phyloP scores from a whole-genome alignment of 2,888 invertebrate genomes.

The Tiphia femorata region DNA sequence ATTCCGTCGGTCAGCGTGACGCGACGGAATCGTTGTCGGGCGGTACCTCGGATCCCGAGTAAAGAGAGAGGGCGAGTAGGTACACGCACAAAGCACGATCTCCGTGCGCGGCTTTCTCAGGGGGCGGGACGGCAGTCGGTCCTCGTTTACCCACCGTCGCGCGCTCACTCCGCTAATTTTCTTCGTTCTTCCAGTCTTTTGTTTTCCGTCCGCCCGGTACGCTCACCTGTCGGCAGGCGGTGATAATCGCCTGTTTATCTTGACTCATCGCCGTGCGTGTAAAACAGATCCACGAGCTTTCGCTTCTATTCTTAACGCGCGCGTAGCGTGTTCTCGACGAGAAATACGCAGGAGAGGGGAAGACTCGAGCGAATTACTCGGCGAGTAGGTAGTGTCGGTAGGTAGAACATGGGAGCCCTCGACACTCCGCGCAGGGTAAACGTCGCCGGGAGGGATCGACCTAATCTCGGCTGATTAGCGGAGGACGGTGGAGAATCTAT shows the following conservation, averaged over 20 bases:
- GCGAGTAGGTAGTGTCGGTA: no score
- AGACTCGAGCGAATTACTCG: no score
- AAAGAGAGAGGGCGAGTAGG: not conserved
- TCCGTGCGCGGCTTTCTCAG: constrained; percentile 18
- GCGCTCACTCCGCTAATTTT: constrained; percentile 14
- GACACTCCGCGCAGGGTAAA: constrained; percentile 9
- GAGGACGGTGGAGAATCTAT: constrained; percentile 15
- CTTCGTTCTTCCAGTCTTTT: constrained; percentile 14
- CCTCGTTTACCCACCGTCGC: not conserved
- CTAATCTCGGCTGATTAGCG: constrained; percentile 36
- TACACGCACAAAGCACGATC: constrained; percentile 16
- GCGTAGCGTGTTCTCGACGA: no score
- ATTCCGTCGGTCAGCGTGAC: constrained; percentile 36
- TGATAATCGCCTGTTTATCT: no score
- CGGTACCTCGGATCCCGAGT: not conserved
- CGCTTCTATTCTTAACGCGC: no score
- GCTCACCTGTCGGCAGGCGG: constrained; percentile 10
- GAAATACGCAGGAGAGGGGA: no score
- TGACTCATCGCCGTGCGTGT: no score
- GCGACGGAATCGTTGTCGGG: constrained; percentile 33
- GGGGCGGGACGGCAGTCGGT: constrained; percentile 1
- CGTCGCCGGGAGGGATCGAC: constrained; percentile 6
- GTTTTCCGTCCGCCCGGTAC: constrained; percentile 7
- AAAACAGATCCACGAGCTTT: no score
- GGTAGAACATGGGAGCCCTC: no score